Conservation (phyloP, 2,113 vertebrate species). For the Ophiodon elongatus region DNA sequence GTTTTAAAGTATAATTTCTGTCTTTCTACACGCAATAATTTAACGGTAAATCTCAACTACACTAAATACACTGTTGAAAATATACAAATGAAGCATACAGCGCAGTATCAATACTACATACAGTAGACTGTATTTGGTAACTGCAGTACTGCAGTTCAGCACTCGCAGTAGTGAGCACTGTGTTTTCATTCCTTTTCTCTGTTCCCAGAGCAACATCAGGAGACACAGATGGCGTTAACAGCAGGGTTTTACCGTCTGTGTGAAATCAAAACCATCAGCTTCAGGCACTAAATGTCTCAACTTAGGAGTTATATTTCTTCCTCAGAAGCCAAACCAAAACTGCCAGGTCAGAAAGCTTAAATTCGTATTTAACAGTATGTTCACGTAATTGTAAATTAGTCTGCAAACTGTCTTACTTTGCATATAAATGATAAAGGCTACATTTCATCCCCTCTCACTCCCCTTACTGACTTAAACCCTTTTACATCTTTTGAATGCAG, state of each 20-base stretch:
- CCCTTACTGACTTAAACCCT: not conserved
- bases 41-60: not conserved
- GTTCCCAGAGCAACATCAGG: not conserved
- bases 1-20: not conserved
- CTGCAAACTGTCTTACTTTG: not conserved
- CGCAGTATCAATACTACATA: not conserved
- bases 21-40: not conserved
- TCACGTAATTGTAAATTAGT: not conserved
- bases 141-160: not conserved
- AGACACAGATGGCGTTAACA: not conserved
- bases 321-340: constrained; percentile 1
- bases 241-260: not conserved
- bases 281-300: not conserved
- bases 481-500: not conserved
- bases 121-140: not conserved
- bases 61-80: not conserved
- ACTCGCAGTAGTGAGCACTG: not conserved
- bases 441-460: not conserved
- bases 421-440: not conserved
- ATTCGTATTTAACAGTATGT: not conserved
- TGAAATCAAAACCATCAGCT: not conserved
- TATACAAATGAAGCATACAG: not conserved
- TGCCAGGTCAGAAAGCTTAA: not conserved
- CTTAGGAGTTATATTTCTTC: not conserved
- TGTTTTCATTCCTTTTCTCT: not conserved